Percentiles rank a stretch among this genome's conserved stretches.
Conservation (phyloP, 2,797 vertebrate species). For the Silurus lanzhouensis region DNA sequence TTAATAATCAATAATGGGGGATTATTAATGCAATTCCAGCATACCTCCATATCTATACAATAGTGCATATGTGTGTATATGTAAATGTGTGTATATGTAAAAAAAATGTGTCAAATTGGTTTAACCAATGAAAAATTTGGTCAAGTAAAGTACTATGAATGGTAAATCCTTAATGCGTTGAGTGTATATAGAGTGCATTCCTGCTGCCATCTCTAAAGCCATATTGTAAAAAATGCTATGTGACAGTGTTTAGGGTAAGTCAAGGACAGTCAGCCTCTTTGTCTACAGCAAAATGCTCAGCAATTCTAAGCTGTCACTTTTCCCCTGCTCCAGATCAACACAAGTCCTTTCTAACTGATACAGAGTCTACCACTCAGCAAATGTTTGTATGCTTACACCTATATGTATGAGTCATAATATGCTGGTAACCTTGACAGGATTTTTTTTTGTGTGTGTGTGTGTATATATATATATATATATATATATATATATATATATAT, state of each 20-base stretch:
- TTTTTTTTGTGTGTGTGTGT: no score
- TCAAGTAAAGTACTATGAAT: background rate
- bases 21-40: background rate
- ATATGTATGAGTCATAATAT: background rate
- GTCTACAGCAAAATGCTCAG: slow-evolving; percentile 57
- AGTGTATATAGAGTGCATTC: background rate
- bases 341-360: slow-evolving; percentile 34
- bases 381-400: slow-evolving; percentile 2
- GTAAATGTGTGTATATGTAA: background rate
- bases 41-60: background rate
- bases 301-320: slow-evolving; percentile 61
- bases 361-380: slow-evolving; percentile 22
- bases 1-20: background rate
- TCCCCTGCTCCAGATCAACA: slow-evolving; percentile 48
- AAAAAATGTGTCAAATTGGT: no score
- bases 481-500: no score
- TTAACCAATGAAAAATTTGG: background rate
- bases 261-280: slow-evolving; percentile 57
- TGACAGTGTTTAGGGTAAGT: slow-evolving; percentile 50
- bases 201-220: slow-evolving; percentile 43
- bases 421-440: background rate
- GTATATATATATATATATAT: no score
- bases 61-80: background rate
- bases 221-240: slow-evolving; percentile 53
- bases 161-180: slow-evolving; percentile 10